Conservation (phyloP, 2,888 invertebrate species). For the Diploptera punctata region DNA sequence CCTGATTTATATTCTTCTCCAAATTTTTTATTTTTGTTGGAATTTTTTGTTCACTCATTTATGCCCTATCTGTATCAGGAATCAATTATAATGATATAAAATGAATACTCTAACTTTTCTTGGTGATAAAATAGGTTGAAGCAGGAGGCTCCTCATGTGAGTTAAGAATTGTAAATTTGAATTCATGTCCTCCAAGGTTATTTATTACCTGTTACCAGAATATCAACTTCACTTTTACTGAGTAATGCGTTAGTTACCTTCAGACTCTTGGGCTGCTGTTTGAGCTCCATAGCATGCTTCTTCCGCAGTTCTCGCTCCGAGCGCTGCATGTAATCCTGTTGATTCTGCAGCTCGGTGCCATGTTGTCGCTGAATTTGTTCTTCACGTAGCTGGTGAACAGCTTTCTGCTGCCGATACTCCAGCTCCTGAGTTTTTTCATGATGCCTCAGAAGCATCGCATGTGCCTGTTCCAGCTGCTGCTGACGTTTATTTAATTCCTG, state of each 20-base stretch:
- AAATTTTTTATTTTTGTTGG: too few relatives aligned
- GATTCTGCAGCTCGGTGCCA: constrained; percentile 92
- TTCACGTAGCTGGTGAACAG: constrained; percentile 89
- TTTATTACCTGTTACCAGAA: not conserved
- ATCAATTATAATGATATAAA: too few relatives aligned
- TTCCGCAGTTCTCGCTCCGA: constrained; percentile 94
- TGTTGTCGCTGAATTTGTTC: constrained; percentile 91
- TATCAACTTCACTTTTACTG: not conserved
- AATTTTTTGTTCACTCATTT: too few relatives aligned
- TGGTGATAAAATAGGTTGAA: too few relatives aligned
- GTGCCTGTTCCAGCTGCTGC: constrained; percentile 94
- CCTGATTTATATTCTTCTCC: too few relatives aligned
- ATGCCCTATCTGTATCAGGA: too few relatives aligned
- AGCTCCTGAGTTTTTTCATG: constrained; percentile 97
- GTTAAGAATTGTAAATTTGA: not conserved
- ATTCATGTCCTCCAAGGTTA: not conserved
- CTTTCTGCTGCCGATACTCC: constrained; percentile 94
- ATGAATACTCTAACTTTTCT: too few relatives aligned
- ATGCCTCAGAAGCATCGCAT: constrained; percentile 91
- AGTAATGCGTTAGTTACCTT: constrained; percentile 83
- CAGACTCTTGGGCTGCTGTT: constrained; percentile 98
- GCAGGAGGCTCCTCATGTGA: not conserved
- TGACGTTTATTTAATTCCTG: constrained; percentile 95
- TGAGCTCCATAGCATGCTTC: constrained; percentile 95
- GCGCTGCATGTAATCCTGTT: constrained; percentile 94